Evolutionary conservation across 30 jellyfish, hydroid and myxozoan species (phyloP).

Genomic region (Pelagia noctiluca): DNA sequence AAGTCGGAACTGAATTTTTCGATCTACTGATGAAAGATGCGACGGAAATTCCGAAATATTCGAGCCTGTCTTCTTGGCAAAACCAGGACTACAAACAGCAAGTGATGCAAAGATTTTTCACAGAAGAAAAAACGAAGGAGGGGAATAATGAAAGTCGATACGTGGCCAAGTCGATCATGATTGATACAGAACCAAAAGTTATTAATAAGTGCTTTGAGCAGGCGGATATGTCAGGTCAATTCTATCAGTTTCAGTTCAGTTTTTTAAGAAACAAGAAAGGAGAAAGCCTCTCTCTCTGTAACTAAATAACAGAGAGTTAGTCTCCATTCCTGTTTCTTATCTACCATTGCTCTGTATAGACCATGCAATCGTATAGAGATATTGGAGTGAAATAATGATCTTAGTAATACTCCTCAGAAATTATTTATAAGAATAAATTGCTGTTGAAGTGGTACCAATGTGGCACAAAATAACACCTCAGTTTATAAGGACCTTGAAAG

Average conservation of each 20-base stretch:
- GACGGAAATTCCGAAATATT: constrained; percentile 47
- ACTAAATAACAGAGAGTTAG: no score
- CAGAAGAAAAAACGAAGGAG: constrained; percentile 12
- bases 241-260: neutral
- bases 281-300: no score
- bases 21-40: constrained; percentile 73
- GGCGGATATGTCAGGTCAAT: constrained; percentile 63
- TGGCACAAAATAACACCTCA: no score
- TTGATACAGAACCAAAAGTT: constrained; percentile 94
- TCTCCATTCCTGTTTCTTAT: neutral
- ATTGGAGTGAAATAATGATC: no score
- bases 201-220: constrained; percentile 48
- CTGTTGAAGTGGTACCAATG: no score
- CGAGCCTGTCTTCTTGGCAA: constrained; percentile 11
- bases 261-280: neutral
- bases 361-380: no score
- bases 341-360: no score
- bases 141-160: neutral
- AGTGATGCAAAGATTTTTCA: constrained; percentile 67
- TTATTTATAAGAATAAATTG: no score
- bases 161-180: constrained; percentile 84
- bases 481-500: no score
- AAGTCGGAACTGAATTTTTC: constrained; percentile 86
- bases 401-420: no score
- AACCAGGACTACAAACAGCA: constrained; percentile 59